Evolutionary conservation across 2,113 vertebrate genomes (phyloP), one percentile per base, ranked within the genome.

Genomic region (Corapipo altera): DNA sequence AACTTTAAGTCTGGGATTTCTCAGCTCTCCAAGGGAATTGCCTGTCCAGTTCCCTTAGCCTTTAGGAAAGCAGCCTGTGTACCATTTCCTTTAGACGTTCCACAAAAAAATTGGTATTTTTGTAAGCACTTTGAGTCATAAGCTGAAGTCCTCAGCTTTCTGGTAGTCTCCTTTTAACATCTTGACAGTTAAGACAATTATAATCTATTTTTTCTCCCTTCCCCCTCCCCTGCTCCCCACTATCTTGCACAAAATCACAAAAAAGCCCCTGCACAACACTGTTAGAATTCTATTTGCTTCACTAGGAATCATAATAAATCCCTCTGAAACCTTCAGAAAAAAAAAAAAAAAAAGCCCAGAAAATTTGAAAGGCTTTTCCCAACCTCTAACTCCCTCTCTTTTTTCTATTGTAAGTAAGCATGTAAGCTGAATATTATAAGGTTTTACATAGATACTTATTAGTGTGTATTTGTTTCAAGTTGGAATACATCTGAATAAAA

Each of bases 401-500:
- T 30, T 87, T 87, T 59, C 52, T 32, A 5, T 72, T 93, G 10
- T 15, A 88, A 92, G 54, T 52, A 48, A 75, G 58, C 48, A 39
- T 35, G 27, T 82, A 84, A 88, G 28, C 15, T 72, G 21, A 85
- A 76, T 72, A 67, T 92, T 91, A 33, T 17, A 91, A 88, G 22
- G 57, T 57, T 85, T 89, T 79, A 71, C 51, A 55, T 22, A 73
- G 39, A 67, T 65, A 35, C 48, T 88, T 90, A 77, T 73, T 84
- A 81, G 35, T 15, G 32, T 71, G 64, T 52, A 37, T 54, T 32
- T 87, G 62, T 96, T 97, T 96, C 73, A 75, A 80, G 35, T 37
- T 92, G 89, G 94, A 97, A 95, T 86, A 64, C 26, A 37, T 94
- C 85, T 95, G 80, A 88, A 61, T 11, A 93, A 72, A 93, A 73